These are phyloP conservation scores for Pseudochirops cupreus DNA, from an alignment of 2,797 vertebrate species.

Conservation along the genomic window DNA sequence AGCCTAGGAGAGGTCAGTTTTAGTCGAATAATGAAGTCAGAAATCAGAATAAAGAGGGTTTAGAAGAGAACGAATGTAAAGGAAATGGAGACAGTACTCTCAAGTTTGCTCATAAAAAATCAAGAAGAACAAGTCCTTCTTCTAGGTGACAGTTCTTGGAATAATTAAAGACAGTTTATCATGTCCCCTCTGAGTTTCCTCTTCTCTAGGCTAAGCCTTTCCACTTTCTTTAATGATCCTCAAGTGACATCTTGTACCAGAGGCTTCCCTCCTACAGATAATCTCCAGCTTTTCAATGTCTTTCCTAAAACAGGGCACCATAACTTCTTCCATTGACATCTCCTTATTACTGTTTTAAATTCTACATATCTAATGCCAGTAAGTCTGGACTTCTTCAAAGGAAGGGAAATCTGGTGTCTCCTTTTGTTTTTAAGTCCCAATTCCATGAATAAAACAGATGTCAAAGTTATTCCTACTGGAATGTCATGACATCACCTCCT, in stretches of 20 bases:
- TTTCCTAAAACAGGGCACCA: background rate
- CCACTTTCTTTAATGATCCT: background rate
- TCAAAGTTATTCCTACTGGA: constrained; percentile 12
- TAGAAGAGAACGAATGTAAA: too few relatives aligned
- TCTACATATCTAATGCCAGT: background rate
- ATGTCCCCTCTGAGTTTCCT: too few relatives aligned
- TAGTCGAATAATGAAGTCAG: too few relatives aligned
- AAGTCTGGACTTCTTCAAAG: background rate
- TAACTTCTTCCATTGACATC: background rate
- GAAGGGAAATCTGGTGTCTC: background rate
- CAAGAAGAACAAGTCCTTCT: too few relatives aligned
- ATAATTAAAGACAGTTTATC: too few relatives aligned
- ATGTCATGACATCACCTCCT: too few relatives aligned
- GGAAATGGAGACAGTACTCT: too few relatives aligned
- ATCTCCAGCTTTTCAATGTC: background rate
- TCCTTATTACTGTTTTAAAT: background rate
- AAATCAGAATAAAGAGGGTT: too few relatives aligned
- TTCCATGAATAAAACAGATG: background rate
- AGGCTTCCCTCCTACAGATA: background rate
- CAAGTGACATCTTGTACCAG: background rate
- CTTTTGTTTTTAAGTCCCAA: constrained; percentile 1
- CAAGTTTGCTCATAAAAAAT: too few relatives aligned
- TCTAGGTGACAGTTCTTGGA: too few relatives aligned
- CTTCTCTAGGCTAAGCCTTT: background rate
- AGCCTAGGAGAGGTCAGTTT: too few relatives aligned